Evolutionary conservation across 2,888 invertebrate species (phyloP).

Genomic region (Noctuana brunneofusca): DNA sequence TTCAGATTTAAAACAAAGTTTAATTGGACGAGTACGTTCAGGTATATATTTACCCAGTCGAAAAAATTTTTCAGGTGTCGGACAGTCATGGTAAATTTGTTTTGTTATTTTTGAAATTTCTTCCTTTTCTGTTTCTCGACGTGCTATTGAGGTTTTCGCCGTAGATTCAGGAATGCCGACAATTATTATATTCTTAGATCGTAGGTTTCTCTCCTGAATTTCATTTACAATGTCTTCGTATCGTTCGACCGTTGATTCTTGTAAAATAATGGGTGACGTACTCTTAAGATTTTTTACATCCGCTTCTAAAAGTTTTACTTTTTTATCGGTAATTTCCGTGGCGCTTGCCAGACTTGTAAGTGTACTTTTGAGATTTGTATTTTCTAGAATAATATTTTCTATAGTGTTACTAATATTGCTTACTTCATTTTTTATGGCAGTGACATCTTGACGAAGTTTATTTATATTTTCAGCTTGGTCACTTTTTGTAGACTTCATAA

Average conservation of each 20-base stretch:
- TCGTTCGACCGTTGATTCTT: not conserved
- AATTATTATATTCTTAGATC: not conserved
- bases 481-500: constrained; percentile 14
- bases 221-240: constrained; percentile 29
- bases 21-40: not conserved
- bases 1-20: not conserved
- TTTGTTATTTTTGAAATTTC: not conserved
- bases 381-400: constrained; percentile 22
- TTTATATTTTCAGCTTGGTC: constrained; percentile 28
- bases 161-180: not conserved
- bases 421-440: constrained; percentile 32
- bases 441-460: constrained; percentile 24
- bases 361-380: constrained; percentile 27
- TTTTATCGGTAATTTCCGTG: constrained; percentile 13
- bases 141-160: too few relatives aligned
- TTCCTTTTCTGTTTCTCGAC: not conserved
- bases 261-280: not conserved
- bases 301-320: constrained; percentile 25
- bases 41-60: not conserved
- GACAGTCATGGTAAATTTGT: not conserved
- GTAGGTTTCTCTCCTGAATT: constrained; percentile 14
- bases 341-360: constrained; percentile 12
- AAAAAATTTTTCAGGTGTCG: not conserved
- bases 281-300: constrained; percentile 23
- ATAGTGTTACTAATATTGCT: constrained; percentile 26